Base-by-base conservation (phyloP, 2,888 invertebrate species). In the Amiota minor region DNA sequence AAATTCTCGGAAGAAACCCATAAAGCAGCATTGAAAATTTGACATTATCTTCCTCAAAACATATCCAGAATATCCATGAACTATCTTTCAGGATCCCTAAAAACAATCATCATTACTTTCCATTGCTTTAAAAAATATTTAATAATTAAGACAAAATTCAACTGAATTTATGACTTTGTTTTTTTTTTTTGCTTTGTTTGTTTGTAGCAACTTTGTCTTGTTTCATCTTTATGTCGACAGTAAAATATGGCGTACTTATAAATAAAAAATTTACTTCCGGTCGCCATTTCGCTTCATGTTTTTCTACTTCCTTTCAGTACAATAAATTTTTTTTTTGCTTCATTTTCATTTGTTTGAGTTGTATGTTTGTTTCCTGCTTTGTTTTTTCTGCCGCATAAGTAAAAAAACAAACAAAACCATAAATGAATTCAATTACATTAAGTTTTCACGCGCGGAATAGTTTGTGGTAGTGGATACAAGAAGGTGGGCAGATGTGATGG, bases 401-500 rank as follows among this genome's bases (percentile, higher is more conserved):
- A 77, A 78, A 84, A 74, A 76, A 69, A 74, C 78, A 85, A 84
- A 79, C 81, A 84, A 81, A 85, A 76, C 83, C 83, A 85, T 83
- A 85, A 83, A 83, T 83, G 83, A 85, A 83, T 83, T 83, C 83
- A 83, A 83, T 83, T 83, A 83, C 83, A 83, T 83, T 83, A 85
- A 83, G 76, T 82, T 83, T 84, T 80, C 75, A 77, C 45, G 71
- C 70, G 71, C 70, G 71, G 70, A 11, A 18, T 53, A 23, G 67
- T 68, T 68, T 68, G 67, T 49, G 59, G 23, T 18, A n/a, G 62
- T 46, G 62, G 65, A 35, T 46, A 62, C 23, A 62, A 62, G 10
- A 35, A 8, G 35, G 35, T 3, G 35, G 35, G 35, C 35, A 35
- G 6, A 35, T 3, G 35, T 35, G 35, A 35, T 35, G 6, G 4